These are phyloP conservation scores for Larimichthys crocea DNA, from an alignment of 2,113 vertebrate species.

Conservation along the genomic window DNA sequence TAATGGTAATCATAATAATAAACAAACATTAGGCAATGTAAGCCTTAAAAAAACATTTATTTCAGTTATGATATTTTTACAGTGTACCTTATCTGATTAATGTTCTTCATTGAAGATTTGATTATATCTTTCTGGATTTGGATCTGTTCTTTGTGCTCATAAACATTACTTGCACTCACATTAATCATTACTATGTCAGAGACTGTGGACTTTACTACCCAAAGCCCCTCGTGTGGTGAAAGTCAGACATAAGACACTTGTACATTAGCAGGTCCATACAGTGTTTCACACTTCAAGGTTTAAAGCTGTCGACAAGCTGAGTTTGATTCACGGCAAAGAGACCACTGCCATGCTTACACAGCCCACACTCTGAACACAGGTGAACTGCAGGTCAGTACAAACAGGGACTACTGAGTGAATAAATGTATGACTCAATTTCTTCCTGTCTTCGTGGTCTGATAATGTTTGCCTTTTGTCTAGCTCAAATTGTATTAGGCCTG, in stretches of 20 bases:
- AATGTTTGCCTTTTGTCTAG: not conserved
- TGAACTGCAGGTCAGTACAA: slow-evolving; percentile 3
- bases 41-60: too few species aligned
- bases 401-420: not conserved
- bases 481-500: not conserved
- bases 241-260: not conserved
- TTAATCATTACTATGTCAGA: slow-evolving; percentile 29
- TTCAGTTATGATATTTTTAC: too few species aligned
- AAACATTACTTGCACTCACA: not conserved
- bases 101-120: not conserved
- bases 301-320: slow-evolving; percentile 4
- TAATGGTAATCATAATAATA: too few species aligned
- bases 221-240: not conserved
- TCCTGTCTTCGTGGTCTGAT: not conserved
- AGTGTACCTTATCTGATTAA: too few species aligned
- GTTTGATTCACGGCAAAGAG: not conserved
- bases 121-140: not conserved
- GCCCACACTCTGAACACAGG: not conserved
- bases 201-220: slow-evolving; percentile 1
- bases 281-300: not conserved
- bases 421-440: not conserved
- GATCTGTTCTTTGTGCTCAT: not conserved
- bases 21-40: too few species aligned
- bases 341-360: not conserved
- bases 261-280: not conserved